A percentile compares a stretch with the other conserved stretches of the same genome.
phyloP scores from a whole-genome alignment of 2,888 invertebrate species.

The Opisthograptis luteolata region DNA sequence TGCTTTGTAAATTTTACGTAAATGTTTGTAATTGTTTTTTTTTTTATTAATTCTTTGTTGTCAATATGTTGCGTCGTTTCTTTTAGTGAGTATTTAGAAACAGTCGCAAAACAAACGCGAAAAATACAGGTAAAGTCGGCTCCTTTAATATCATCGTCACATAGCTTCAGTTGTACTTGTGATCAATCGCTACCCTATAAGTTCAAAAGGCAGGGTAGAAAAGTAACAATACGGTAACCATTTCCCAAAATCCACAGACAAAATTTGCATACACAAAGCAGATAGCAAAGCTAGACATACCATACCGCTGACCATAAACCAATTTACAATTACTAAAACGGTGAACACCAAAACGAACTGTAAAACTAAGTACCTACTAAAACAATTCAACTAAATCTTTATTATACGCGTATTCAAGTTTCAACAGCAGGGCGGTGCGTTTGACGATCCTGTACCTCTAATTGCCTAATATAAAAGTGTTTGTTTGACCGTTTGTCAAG shows the following conservation, averaged over 20 bases:
- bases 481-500: conserved; percentile 57
- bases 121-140: no score
- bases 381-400: conserved; percentile 9
- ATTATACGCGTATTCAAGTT: conserved; percentile 2
- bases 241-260: neutral
- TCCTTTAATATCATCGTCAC: no score
- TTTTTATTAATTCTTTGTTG: no score
- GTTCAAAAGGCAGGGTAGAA: no score
- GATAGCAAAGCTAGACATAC: neutral
- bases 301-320: conserved; percentile 9
- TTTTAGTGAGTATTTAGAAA: no score
- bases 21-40: no score
- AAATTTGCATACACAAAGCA: neutral
- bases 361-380: conserved; percentile 12
- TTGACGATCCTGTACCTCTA: conserved; percentile 59
- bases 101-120: no score
- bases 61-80: no score
- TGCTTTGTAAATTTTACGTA: no score
- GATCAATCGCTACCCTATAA: no score
- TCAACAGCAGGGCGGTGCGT: conserved; percentile 45
- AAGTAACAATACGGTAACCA: no score
- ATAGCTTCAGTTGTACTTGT: no score
- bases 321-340: conserved; percentile 11
- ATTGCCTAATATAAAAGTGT: conserved; percentile 71
- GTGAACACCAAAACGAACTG: conserved; percentile 6